Conservation (phyloP, 2,113 vertebrate species). For the Ploceus nigricollis region DNA sequence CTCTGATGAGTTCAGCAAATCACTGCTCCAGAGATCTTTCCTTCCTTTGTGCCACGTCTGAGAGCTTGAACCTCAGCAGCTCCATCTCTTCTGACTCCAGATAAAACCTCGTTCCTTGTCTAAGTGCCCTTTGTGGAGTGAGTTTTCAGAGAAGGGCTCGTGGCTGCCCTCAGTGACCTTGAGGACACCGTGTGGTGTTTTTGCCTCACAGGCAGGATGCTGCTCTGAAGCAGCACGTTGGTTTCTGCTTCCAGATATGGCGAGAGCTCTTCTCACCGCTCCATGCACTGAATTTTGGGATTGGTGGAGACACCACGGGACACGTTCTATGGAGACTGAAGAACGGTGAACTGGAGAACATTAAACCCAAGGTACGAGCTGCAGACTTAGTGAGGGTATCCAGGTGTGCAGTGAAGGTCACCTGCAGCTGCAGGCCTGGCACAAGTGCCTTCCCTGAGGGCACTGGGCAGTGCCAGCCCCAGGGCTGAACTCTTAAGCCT, state of each 20-base stretch:
- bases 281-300: slow-evolving; percentile 94
- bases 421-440: not conserved
- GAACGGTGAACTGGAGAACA: slow-evolving; percentile 97
- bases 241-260: slow-evolving; percentile 84
- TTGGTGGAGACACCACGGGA: slow-evolving; percentile 92
- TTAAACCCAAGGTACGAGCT: slow-evolving; percentile 86
- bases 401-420: not conserved
- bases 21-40: not conserved
- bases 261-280: slow-evolving; percentile 94
- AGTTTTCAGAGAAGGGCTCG: not conserved
- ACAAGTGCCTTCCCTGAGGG: not conserved
- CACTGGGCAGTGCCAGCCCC: not conserved
- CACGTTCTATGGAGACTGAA: slow-evolving; percentile 96
- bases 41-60: not conserved
- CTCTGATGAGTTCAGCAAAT: not conserved
- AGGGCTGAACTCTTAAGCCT: not conserved
- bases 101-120: not conserved
- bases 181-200: not conserved
- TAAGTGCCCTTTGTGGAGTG: not conserved
- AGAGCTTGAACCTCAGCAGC: not conserved
- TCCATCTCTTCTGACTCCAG: not conserved
- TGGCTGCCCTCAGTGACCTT: not conserved
- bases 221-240: not conserved
- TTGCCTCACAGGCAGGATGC: not conserved
- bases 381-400: not conserved